Percentiles rank a stretch among this genome's conserved stretches.
Conservation (phyloP, 2,888 invertebrate species). For the Dicycla oo region DNA sequence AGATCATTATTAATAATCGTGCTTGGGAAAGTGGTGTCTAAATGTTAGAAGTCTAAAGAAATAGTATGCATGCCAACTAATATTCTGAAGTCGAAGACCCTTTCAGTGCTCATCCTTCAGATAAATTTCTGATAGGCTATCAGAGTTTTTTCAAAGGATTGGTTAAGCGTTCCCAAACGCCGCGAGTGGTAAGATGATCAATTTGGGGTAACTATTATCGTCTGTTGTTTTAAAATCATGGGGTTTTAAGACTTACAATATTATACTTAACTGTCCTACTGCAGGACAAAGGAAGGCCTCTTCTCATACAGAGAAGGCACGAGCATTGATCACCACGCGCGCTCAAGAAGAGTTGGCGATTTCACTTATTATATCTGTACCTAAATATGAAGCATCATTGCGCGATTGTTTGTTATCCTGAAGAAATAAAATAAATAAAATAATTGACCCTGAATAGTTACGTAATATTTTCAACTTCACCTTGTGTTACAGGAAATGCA, state of each 20-base stretch:
- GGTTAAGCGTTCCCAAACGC: constrained; percentile 15
- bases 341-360: neutral
- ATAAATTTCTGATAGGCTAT: constrained; percentile 31
- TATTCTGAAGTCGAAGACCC: neutral
- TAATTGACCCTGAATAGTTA: neutral
- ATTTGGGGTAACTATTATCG: constrained; percentile 10
- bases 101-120: constrained; percentile 9
- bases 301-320: neutral
- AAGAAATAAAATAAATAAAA: too few relatives aligned
- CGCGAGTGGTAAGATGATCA: constrained; percentile 6
- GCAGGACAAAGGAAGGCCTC: neutral
- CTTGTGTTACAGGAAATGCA: neutral
- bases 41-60: neutral
- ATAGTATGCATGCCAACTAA: constrained; percentile 5
- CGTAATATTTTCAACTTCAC: neutral
- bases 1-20: neutral
- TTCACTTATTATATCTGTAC: too few relatives aligned
- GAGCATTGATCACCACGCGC: neutral
- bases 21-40: neutral
- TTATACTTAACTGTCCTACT: too few relatives aligned
- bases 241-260: too few relatives aligned
- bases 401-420: too few relatives aligned
- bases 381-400: neutral
- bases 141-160: constrained; percentile 16
- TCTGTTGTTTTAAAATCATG: too few relatives aligned